Evolutionary conservation across 2,113 vertebrate species (phyloP).

Genomic region (Calyptommatus sinebrachiatus): DNA sequence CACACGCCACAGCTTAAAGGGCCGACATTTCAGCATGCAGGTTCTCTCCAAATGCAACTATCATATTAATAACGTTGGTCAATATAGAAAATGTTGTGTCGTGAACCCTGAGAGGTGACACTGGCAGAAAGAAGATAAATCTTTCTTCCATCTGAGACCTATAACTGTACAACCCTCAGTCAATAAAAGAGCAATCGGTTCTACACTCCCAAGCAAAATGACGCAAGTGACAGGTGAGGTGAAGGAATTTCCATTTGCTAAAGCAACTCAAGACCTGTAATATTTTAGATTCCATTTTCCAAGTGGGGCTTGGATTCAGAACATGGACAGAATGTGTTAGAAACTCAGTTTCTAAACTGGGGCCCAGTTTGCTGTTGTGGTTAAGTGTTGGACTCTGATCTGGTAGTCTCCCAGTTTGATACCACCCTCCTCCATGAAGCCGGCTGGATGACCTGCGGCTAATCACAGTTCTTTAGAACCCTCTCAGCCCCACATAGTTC

Average conservation of each 20-base stretch:
- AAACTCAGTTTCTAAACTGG: no score
- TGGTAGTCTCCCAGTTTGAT: no score
- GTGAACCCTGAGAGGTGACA: not conserved
- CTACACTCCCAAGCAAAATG: not conserved
- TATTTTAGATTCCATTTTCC: not conserved
- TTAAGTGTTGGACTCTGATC: no score
- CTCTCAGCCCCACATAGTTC: no score
- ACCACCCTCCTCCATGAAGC: no score
- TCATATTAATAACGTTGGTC: not conserved
- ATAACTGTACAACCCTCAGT: not conserved
- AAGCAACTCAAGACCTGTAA: not conserved
- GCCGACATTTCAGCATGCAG: not conserved
- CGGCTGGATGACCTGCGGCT: no score
- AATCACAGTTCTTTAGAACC: no score
- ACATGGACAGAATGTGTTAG: not conserved
- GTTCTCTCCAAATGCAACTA: not conserved
- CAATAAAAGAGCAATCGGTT: slow-evolving; percentile 10
- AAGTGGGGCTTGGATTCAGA: not conserved
- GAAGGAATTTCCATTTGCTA: not conserved
- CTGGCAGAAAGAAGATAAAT: not conserved
- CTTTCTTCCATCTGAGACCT: not conserved
- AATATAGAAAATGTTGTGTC: not conserved
- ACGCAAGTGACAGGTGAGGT: not conserved
- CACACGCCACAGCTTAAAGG: not conserved
- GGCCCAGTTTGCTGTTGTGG: no score